Base-by-base conservation (phyloP, 2,888 invertebrate species). In the Coleophora flavipennella region DNA sequence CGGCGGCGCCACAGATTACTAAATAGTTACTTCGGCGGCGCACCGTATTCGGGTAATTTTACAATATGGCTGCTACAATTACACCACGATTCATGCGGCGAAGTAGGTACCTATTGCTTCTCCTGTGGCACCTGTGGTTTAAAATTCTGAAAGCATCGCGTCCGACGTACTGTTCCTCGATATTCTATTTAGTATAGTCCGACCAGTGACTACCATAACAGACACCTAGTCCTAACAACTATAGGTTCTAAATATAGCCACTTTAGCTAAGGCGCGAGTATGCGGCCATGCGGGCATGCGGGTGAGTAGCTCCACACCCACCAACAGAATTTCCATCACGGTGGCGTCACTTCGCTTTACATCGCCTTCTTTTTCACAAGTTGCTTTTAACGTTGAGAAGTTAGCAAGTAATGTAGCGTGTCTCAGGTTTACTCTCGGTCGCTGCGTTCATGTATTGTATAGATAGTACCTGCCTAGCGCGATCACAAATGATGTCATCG, bases 191-290 rank as follows among this genome's bases (percentile, higher is more conserved):
- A 34, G 44, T 34, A 11, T 34, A 35, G 44, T 49, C 51, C 55
- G 61, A 46, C n/a, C n/a, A n/a, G n/a, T n/a, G n/a, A n/a, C 53
- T 62, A 52, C 56, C 55, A 66, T 67, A 53, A 59, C 49, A 48
- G 51, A 54, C 59, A n/a, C n/a, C n/a, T n/a, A 58, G 53, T 60
- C 55, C 58, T 60, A 51, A 49, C 59, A 60, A 62, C 61, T 13
- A 57, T 57, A 57, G 49, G 39, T 42, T 62, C 73, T 75, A 75
- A 71, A 73, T 70, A 74, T 75, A 75, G 54, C 48, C 46, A 50
- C 51, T 58, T 67, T 58, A 20, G 20, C 20, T 6, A 20, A 20
- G 61, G 71, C n/a, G n/a, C n/a, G n/a, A n/a, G n/a, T n/a, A n/a
- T n/a, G n/a, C n/a, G n/a, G n/a, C n/a, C n/a, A n/a, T n/a, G n/a